Evolutionary conservation across 2,888 invertebrate genomes (phyloP), one percentile per base, ranked within the genome.

Genomic region (Adelphocoris suturalis): DNA sequence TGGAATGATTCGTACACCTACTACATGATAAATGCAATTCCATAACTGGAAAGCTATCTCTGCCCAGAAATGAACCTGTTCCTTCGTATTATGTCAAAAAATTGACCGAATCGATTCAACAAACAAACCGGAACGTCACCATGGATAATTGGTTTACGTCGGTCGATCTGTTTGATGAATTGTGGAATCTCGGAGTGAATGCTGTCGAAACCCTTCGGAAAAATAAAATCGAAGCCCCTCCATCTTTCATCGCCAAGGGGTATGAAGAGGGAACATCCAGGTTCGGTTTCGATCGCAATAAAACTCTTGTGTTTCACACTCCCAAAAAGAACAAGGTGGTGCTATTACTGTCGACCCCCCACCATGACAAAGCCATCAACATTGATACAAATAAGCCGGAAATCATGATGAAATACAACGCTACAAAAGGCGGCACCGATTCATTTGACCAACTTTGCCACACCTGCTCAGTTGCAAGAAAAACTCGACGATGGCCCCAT

Each of bases 381-480:
- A 23, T 37, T 2, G 68, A 85, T 61, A 57, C 85, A 1, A 48
- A 46, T 48, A 92, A 92, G 89, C 91, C 92, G 5, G 91, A 91
- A 52, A 91, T 92, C 11, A 90, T 92, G 11, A 16, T 90, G 28
- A 91, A 91, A 82, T 92, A 92, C 84, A 92, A 92, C 86, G 46
- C 16, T 23, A 92, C 91, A 7, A 92, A 92, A 91, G 91, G 91
- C 68, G 92, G 92, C n/a, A 92, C 92, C 16, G 92, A 92, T n/a
- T n/a, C n/a, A n/a, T n/a, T n/a, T n/a, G n/a, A n/a, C n/a, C n/a
- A n/a, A n/a, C n/a, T n/a, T n/a, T n/a, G n/a, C n/a, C n/a, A n/a
- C n/a, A n/a, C n/a, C n/a, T n/a, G n/a, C n/a, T n/a, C n/a, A n/a
- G n/a, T n/a, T n/a, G n/a, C n/a, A n/a, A n/a, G n/a, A n/a, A n/a